Evolutionary conservation across 2,888 invertebrate genomes (phyloP), one percentile per base, ranked within the genome.

Genomic region (Mythimna lalbum): DNA sequence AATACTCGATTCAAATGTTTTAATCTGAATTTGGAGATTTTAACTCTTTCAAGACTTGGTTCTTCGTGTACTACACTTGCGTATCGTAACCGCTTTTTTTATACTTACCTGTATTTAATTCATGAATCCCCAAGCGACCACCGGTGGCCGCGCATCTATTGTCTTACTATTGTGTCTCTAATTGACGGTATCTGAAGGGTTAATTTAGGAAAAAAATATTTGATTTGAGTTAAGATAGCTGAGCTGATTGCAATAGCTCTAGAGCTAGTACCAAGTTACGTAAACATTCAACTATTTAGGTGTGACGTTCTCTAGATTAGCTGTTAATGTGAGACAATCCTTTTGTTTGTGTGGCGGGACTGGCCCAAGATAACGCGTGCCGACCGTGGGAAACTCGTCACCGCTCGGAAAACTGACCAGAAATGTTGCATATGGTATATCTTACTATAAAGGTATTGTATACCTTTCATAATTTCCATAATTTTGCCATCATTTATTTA

Each of bases 341-440:
- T 85, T 85, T 88, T 88, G 88, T 88, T 88, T 88, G 83, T 63
- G 72, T 72, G 68, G 78, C 60, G 76, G 76, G 83, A 73, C 78
- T 66, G 79, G 68, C 75, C 80, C 68, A 57, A 82, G 85, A 88
- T 87, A 86, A 84, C 80, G 78, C 78, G 68, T 66, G 78, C 76
- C 72, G 68, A 83, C 78, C 88, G 88, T 88, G 88, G 78, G 88
- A 88, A 88, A 77, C 57, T 19, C 55, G 55, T 63, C 63, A 63
- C 70, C 2, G 21, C 64, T 62, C 56, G 76, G 69, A 79, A 83
- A 82, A 72, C 67, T 78, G 66, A 66, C 74, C 69, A 65, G 68
- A 64, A 74, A 78, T 69, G 64, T 65, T 33, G 2, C 27, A 27
- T 27, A 27, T 27, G 27, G 27, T 27, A 12, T 39, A 64, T 53